These are phyloP conservation scores for Lytechinus pictus DNA, from an alignment of 35 echinoderm and acorn worm species.

Conservation along the genomic window DNA sequence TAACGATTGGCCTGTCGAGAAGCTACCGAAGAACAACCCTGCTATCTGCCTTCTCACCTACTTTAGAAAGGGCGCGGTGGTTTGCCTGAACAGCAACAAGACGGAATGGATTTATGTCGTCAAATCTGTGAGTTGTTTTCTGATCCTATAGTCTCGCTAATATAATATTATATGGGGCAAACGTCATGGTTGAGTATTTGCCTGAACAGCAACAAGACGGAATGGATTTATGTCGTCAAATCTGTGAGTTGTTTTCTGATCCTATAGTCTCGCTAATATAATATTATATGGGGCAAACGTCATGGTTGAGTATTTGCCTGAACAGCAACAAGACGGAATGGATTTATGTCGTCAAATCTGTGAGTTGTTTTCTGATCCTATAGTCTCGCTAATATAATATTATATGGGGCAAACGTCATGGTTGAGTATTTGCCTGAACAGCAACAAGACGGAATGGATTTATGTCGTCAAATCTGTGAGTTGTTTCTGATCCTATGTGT, in stretches of 20 bases:
- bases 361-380: slow-evolving; percentile 18
- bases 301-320: not conserved
- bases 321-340: slow-evolving; percentile 78
- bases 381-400: no score
- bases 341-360: slow-evolving; percentile 91
- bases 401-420: no score
- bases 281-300: no score
- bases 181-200: not conserved
- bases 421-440: slow-evolving; percentile 48
- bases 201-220: slow-evolving; percentile 67
- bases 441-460: slow-evolving; percentile 80
- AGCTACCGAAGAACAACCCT: slow-evolving; percentile 73
- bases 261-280: no score
- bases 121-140: slow-evolving; percentile 73
- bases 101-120: slow-evolving; percentile 90
- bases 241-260: slow-evolving; percentile 56
- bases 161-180: no score
- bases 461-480: slow-evolving; percentile 90
- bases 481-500: not conserved
- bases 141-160: no score
- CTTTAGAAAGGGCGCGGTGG: slow-evolving; percentile 81
- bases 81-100: slow-evolving; percentile 68
- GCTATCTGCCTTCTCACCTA: slow-evolving; percentile 72
- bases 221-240: slow-evolving; percentile 93
- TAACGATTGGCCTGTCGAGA: slow-evolving; percentile 73